Base-by-base conservation (phyloP, 2,888 invertebrate species). In the Lysandra coridon region DNA sequence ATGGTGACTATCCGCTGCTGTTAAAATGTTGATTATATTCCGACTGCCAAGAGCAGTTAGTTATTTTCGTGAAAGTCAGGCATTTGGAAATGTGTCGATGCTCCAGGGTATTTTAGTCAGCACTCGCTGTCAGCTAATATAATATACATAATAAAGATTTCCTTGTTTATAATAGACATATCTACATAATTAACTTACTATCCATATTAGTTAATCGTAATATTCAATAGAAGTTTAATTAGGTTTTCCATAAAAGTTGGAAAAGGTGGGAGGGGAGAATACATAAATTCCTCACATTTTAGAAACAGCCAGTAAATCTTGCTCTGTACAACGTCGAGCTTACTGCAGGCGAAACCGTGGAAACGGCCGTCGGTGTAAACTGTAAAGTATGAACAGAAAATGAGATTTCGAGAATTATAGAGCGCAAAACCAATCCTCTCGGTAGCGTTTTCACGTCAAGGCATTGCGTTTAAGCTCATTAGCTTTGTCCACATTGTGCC, bases 31-130 rank as follows among this genome's bases (percentile, higher is more conserved):
- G 69, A 33, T 69, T 69, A 69, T 17, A 12, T 69, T 17, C 33
- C 62, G 23, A 23, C 62, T 74, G 44, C 57, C 49, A 75, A 75
- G n/a, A 76, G 53, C 53, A 33, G 57, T 33, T 33, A 12, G 57
- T 5, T 53, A 76, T 76, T 76, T 53, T 53, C 33, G 57, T 53
- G 14, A 30, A 57, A 57, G 57, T 33, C 33, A 76, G 53, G 57
- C 76, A 33, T 53, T 76, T 76, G 53, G 33, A 76, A 76, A 76
- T 76, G 53, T 76, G 76, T 76, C 76, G 53, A 76, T 33, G 76
- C 76, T 53, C 53, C 57, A 57, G 76, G 53, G 53, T 53, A 76
- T 76, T 53, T 76, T 53, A 37, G 69, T 69, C 69, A 30, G 23
- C 53, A 76, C 53, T 17, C 57, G 76, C 53, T 44, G 76, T 53